Evolutionary conservation across 2,797 vertebrate genomes (phyloP), one percentile per base, ranked within the genome.

Genomic region (Tachyglossus aculeatus): DNA sequence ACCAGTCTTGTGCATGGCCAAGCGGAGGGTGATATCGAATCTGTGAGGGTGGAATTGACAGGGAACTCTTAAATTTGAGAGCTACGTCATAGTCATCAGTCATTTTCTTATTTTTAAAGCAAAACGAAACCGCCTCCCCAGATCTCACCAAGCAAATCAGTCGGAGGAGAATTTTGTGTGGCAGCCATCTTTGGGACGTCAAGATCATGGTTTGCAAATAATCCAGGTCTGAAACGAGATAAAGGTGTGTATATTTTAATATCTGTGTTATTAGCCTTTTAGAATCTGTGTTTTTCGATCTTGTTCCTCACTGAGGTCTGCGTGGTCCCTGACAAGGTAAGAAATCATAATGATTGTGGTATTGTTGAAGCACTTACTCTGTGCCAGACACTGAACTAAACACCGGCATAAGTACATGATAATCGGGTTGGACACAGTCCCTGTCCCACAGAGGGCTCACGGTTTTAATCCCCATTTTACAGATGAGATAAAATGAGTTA

Each of bases 81-180:
- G 70, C 31, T 57, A 59, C 44, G 39, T 52, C 8, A 14, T 36
- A 5, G 10, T 60, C n/a, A 2, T n/a, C n/a, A n/a, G n/a, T n/a
- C 86, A 45, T 84, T 33, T 65, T 81, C 66, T 90, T 83, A 53
- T 79, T 82, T 92, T 61, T 85, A 37, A 90, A 99, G 98, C 93
- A 99, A 99, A 96, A 91, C 93, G 67, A 98, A 98, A 90, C 96
- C 96, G 1, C 94, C 95, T 18, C 95, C 96, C 7, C 98, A 99
- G 90, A 98, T 98, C 87, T 99, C 98, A 38, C 98, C 98, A 7
- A 99, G 98, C 89, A 99, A 99, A 80, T 98, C 97, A 33, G 90
- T 93, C 41, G 96, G 97, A 82, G 97, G 97, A 74, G 98, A 99
- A 84, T 98, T 99, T 71, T 99, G 96, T 15, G 96, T 99, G 1